Base-by-base conservation (phyloP, 2,888 invertebrate species). In the Cryptus armator region DNA sequence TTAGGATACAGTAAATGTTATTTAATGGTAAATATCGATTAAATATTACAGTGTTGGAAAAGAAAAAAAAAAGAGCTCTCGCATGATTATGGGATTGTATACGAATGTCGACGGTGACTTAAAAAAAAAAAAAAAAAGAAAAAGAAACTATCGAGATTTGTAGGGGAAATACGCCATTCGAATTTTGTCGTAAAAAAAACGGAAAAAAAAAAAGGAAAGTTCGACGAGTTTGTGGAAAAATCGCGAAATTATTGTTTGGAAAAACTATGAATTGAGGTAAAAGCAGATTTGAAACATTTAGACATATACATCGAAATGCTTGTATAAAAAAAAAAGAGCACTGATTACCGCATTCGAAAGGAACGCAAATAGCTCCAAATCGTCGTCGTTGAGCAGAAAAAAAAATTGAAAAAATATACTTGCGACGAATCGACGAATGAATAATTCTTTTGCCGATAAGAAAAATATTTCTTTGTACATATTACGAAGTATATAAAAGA, bases 1-100 rank as follows among this genome's bases (percentile, higher is more conserved):
- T 76, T 91, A 91, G 88, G 56, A 51, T 91, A 90, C 90, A 88
- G 89, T 91, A 90, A 92, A 91, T 92, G 91, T 92, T 93, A 92
- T 92, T 91, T 92, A 92, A 92, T 91, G 86, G 84, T 91, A 90
- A 92, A 90, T 64, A 89, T 90, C 86, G 88, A 90, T 90, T 89
- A 89, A 37, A 83, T 88, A 88, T 91, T 91, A 87, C 91, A 90
- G 86, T 88, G 91, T 92, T 90, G 88, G 56, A 56, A 56, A 56
- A 37, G 6, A 37, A 37, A 37, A 37, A 37, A 9, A 9, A 37
- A 37, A 37, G 53, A 87, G 84, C 87, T 89, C 85, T 81, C 37
- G 86, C 83, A 59, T 64, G 72, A 72, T 51, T 78, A 59, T 66
- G 71, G 83, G 83, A 88, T 86, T 87, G 87, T 87, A 88, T 88